Conservation (phyloP, 2,797 vertebrate species). For the Catostomus latipinnis region DNA sequence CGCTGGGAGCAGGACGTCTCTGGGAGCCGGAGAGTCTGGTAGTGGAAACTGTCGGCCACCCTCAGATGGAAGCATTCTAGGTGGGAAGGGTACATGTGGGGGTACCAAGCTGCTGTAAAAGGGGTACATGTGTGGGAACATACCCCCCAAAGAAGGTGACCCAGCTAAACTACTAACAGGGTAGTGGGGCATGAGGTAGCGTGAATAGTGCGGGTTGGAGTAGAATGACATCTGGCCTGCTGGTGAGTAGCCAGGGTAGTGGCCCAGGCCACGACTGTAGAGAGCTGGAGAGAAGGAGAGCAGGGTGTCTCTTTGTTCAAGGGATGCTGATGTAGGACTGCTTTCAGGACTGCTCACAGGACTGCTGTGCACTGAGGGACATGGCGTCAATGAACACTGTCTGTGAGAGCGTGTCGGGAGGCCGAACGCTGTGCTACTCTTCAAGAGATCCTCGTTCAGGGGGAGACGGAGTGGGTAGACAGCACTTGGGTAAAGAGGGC, state of each 20-base stretch:
- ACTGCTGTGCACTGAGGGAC: constrained; percentile 90
- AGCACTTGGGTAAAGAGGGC: constrained; percentile 87
- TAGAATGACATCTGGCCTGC: constrained; percentile 85
- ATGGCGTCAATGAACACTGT: constrained; percentile 88
- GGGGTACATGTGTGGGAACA: constrained; percentile 90
- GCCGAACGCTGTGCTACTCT: constrained; percentile 75
- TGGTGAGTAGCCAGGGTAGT: constrained; percentile 85
- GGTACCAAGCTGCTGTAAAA: constrained; percentile 86
- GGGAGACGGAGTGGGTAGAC: constrained; percentile 83
- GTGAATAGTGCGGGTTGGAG: constrained; percentile 80
- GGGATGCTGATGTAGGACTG: constrained; percentile 78
- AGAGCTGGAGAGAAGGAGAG: constrained; percentile 81
- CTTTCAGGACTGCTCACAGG: constrained; percentile 90
- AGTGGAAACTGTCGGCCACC: constrained; percentile 83
- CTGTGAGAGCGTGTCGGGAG: constrained; percentile 82
- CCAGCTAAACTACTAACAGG: constrained; percentile 78
- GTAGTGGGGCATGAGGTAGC: constrained; percentile 88
- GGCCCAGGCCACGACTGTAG: constrained; percentile 79
- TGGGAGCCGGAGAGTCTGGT: constrained; percentile 75
- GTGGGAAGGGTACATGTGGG: constrained; percentile 81
- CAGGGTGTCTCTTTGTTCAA: constrained; percentile 78
- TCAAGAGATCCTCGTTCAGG: constrained; percentile 86
- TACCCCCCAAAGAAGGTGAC: constrained; percentile 66
- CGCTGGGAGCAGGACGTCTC: constrained; percentile 89
- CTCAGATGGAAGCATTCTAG: constrained; percentile 84